These are phyloP conservation scores for Dynastes hyllus DNA, from an alignment of 2,888 invertebrate genomes.

Conservation along the genomic window DNA sequence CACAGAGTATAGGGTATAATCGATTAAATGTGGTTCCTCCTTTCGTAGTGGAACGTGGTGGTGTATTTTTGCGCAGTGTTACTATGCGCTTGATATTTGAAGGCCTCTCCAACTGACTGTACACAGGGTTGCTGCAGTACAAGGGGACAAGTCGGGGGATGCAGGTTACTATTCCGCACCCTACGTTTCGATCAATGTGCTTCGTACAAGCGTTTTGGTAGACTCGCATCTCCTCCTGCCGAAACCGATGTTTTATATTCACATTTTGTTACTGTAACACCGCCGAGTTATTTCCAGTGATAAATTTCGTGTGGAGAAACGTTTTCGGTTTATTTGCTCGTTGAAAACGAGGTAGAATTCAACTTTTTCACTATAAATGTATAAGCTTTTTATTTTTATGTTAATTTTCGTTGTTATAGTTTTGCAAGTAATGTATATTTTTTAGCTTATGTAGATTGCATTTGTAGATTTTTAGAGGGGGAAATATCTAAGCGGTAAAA, in stretches of 20 bases:
- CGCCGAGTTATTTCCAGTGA: slow-evolving; percentile 22
- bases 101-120: slow-evolving; percentile 55
- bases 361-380: slow-evolving; percentile 13
- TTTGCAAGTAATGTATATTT: not conserved
- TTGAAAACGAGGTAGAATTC: slow-evolving; percentile 51
- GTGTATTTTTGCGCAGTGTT: slow-evolving; percentile 52
- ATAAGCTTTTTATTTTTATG: not conserved
- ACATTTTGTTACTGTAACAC: slow-evolving; percentile 11
- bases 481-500: no score
- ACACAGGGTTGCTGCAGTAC: slow-evolving; percentile 67
- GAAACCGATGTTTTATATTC: slow-evolving; percentile 28
- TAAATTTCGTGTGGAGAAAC: slow-evolving; percentile 44
- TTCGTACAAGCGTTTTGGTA: slow-evolving; percentile 51
- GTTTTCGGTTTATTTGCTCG: slow-evolving; percentile 51
- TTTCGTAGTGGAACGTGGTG: slow-evolving; percentile 21
- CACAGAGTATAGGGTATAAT: slow-evolving; percentile 13
- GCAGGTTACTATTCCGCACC: slow-evolving; percentile 69
- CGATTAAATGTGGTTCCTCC: slow-evolving; percentile 37
- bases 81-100: slow-evolving; percentile 56
- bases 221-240: slow-evolving; percentile 55
- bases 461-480: no score
- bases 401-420: slow-evolving; percentile 8
- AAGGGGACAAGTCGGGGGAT: slow-evolving; percentile 71
- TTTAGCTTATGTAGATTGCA: no score
- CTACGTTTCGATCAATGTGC: slow-evolving; percentile 68